phyloP scores from a whole-genome alignment of 2,888 invertebrate species.

The Brassicogethes aeneus region DNA sequence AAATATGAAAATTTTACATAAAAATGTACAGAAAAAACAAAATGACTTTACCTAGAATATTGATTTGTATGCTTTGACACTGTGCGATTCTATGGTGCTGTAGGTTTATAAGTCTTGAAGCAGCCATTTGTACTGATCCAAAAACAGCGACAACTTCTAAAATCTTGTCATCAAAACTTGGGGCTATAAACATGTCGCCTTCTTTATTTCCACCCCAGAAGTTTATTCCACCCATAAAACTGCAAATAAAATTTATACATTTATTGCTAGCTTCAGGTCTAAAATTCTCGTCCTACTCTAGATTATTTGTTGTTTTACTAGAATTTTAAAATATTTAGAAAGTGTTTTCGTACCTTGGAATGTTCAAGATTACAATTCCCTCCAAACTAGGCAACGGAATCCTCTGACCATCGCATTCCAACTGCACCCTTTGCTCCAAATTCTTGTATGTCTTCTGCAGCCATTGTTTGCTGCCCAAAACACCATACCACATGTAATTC shows the following conservation, averaged over 20 bases:
- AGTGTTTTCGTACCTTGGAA: constrained; percentile 58
- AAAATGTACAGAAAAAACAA: too few relatives aligned
- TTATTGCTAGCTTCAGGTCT: not conserved
- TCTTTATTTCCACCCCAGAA: constrained; percentile 95
- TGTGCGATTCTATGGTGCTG: constrained; percentile 97
- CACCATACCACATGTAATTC: constrained; percentile 94
- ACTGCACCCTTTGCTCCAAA: constrained; percentile 86
- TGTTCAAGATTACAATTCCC: constrained; percentile 94
- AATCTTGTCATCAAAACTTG: constrained; percentile 92
- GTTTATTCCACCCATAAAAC: constrained; percentile 97
- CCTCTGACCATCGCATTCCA: constrained; percentile 93
- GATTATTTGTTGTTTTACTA: too few relatives aligned
- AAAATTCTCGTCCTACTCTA: too few relatives aligned
- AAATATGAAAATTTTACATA: too few relatives aligned
- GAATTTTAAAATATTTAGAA: not conserved
- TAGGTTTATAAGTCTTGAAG: constrained; percentile 86
- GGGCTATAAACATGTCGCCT: constrained; percentile 84
- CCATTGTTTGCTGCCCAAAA: constrained; percentile 70
- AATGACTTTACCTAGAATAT: constrained; percentile 79
- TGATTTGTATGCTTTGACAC: constrained; percentile 92
- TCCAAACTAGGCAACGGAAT: constrained; percentile 93
- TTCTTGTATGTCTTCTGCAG: constrained; percentile 91
- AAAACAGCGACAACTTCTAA: constrained; percentile 97
- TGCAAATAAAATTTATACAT: constrained; percentile 44
- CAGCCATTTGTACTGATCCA: constrained; percentile 96